Base-by-base conservation (phyloP, 2,113 vertebrate species). In the Prunella fulvescens region DNA sequence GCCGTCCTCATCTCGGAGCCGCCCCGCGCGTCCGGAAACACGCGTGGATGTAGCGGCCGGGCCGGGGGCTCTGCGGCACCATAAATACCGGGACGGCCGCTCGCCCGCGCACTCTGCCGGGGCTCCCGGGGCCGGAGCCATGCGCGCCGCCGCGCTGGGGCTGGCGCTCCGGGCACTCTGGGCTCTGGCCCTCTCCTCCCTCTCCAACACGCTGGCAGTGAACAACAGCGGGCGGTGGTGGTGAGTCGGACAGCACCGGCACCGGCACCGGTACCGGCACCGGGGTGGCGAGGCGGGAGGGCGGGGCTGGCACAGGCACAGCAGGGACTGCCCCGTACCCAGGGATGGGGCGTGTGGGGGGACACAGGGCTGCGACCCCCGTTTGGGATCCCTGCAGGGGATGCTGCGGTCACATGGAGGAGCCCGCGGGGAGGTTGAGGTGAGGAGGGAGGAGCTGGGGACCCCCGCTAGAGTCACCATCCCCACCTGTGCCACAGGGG, bases 141-240 rank as follows among this genome's bases (percentile, higher is more conserved):
- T 99, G 98, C 97, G 98, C 96, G 98, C 98, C 66, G 98, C 98
- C 87, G 98, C 98, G 73, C 96, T 99, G 94, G 97, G 98, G 92
- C 92, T 98, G 58, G 98, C 98, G 84, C 97, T 98, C 82, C 98
- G 98, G 98, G 98, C 98, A 86, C 98, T 98, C 66, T 99, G 98
- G 97, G 98, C 98, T 94, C 97, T 99, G 92, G 98, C 99, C 93
- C 98, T 98, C 83, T 98, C 98, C 39, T 98, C 98, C 83, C 98
- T 99, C 91, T 98, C 98, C n/a, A 98, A 98, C 94, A 98, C 99
- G 3, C 98, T 98, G 94, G 98, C 98, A 81, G 98, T 98, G 86
- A 99, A 99, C 98, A 99, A 99, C 98, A 99, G 98, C 96, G 99
- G 98, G 73, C 97, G 98, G 93, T 99, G 99, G 99, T 99, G 99